phyloP scores from a whole-genome alignment of 2,797 vertebrate genomes.

The Thamnophis elegans region DNA sequence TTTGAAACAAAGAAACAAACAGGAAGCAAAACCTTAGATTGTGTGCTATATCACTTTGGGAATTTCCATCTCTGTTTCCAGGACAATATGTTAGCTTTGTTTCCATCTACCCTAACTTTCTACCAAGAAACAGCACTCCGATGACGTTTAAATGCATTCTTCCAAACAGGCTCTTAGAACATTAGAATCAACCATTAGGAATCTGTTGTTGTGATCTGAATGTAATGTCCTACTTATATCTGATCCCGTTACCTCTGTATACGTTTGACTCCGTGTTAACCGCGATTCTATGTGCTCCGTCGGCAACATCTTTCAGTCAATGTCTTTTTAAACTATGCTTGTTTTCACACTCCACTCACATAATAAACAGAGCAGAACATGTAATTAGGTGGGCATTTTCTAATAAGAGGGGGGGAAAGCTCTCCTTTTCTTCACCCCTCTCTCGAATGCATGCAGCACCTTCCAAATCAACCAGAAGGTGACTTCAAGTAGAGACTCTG shows the following conservation, averaged over 20 bases:
- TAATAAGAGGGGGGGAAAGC: constrained; percentile 55
- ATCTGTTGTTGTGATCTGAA: constrained; percentile 81
- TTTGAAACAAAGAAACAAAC: constrained; percentile 43
- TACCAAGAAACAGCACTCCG: constrained; percentile 52
- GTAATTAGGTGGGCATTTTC: constrained; percentile 72
- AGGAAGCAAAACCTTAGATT: constrained; percentile 47
- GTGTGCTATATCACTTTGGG: constrained; percentile 49
- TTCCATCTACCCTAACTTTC: constrained; percentile 43
- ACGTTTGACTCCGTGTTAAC: constrained; percentile 67
- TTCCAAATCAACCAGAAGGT: constrained; percentile 68
- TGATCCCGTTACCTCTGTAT: constrained; percentile 70
- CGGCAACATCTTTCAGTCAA: constrained; percentile 75
- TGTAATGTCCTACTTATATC: constrained; percentile 75
- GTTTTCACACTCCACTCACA: constrained; percentile 58
- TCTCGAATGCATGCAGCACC: constrained; percentile 82
- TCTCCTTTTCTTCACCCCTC: constrained; percentile 58
- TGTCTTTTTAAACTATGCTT: constrained; percentile 73
- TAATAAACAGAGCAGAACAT: constrained; percentile 54
- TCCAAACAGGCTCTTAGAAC: constrained; percentile 60
- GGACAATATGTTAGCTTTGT: constrained; percentile 46
- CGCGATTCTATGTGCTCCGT: constrained; percentile 71
- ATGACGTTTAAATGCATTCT: constrained; percentile 56
- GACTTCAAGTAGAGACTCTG: constrained; percentile 74
- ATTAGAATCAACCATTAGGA: constrained; percentile 57
- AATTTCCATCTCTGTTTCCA: constrained; percentile 65